These are phyloP conservation scores for Sebastes cheni DNA, from an alignment of 2,797 vertebrate species.

Conservation along the genomic window DNA sequence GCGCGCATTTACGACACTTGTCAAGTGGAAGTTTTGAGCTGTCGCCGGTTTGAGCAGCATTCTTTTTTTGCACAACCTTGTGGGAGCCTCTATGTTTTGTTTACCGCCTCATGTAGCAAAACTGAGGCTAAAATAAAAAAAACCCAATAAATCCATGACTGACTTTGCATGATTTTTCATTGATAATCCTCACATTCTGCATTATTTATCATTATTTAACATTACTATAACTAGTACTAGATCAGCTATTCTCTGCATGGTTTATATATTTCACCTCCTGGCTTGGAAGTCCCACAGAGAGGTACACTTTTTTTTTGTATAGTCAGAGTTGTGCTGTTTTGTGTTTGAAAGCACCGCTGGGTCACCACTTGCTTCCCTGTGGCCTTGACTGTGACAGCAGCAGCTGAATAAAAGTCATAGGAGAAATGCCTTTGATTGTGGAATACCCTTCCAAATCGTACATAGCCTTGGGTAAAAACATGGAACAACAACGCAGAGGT, in stretches of 20 bases:
- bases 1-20: conserved; percentile 64
- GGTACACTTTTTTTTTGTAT: conserved; percentile 27
- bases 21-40: conserved; percentile 68
- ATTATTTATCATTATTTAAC: neutral
- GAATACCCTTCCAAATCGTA: conserved; percentile 67
- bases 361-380: conserved; percentile 50
- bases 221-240: neutral
- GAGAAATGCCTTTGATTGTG: conserved; percentile 65
- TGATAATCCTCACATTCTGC: neutral
- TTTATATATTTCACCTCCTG: neutral
- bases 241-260: neutral
- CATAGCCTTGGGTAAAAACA: conserved; percentile 76
- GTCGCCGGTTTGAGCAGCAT: conserved; percentile 21
- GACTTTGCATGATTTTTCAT: neutral
- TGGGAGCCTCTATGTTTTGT: conserved; percentile 1
- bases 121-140: neutral
- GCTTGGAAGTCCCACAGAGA: neutral
- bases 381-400: conserved; percentile 60
- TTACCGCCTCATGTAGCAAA: neutral
- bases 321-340: conserved; percentile 29
- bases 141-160: neutral
- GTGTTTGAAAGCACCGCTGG: conserved; percentile 31
- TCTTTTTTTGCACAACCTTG: conserved; percentile 27
- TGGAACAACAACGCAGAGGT: conserved; percentile 63
- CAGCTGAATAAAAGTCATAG: conserved; percentile 57